Evolutionary conservation across 2,113 vertebrate genomes (phyloP).

Genomic region (Hypanus sabinus): DNA sequence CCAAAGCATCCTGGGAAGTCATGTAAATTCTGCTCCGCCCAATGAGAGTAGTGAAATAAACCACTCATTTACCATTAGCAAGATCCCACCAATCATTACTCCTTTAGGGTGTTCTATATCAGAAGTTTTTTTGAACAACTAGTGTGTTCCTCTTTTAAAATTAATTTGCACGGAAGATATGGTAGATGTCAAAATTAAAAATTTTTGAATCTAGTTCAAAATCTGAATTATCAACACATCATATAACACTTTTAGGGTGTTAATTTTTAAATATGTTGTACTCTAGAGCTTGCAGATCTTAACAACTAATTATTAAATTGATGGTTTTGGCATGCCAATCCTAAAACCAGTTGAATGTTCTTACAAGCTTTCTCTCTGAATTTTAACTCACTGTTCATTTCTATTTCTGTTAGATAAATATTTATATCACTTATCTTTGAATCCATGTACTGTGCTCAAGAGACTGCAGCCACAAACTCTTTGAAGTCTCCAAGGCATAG

Average conservation of each 20-base stretch:
- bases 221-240: neutral
- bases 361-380: neutral
- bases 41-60: neutral
- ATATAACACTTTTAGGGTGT: neutral
- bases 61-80: neutral
- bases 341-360: neutral
- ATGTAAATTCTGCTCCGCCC: neutral
- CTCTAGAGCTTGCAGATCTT: neutral
- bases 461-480: neutral
- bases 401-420: neutral
- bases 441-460: neutral
- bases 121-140: neutral
- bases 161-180: neutral
- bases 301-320: constrained; percentile 1
- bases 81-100: neutral
- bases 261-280: neutral
- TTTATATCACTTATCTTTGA: neutral
- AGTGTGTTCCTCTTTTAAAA: neutral
- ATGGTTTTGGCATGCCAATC: neutral
- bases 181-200: neutral
- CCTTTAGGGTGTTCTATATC: neutral
- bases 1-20: neutral
- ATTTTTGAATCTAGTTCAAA: neutral
- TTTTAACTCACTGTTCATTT: neutral
- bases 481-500: neutral